Evolutionary conservation across 2,113 vertebrate genomes (phyloP).

Genomic region (Scophthalmus maximus): DNA sequence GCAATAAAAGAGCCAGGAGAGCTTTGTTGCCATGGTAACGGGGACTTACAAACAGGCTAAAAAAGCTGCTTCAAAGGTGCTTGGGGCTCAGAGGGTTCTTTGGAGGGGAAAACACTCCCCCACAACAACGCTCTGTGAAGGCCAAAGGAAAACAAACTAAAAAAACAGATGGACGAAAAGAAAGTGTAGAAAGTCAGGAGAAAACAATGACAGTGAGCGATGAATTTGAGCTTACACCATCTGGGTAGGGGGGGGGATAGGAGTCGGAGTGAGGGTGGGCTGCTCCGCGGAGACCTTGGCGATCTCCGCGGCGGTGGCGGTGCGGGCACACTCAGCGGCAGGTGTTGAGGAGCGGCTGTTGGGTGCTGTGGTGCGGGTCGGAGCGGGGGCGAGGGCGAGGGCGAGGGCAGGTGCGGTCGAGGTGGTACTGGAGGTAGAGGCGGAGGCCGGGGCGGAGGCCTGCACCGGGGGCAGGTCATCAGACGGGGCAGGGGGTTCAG

Average conservation of each 20-base stretch:
- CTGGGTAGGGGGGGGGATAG: slow-evolving; percentile 60
- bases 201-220: slow-evolving; percentile 5
- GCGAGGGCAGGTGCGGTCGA: slow-evolving; percentile 30
- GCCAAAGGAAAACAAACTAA: slow-evolving; percentile 39
- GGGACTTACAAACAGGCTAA: slow-evolving; percentile 68
- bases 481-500: slow-evolving; percentile 26
- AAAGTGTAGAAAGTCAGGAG: slow-evolving; percentile 28
- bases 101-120: slow-evolving; percentile 52
- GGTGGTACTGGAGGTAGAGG: slow-evolving; percentile 50
- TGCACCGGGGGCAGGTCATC: slow-evolving; percentile 48
- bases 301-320: slow-evolving; percentile 64
- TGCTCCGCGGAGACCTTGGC: slow-evolving; percentile 62
- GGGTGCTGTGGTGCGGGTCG: slow-evolving; percentile 37
- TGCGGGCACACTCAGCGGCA: slow-evolving; percentile 25
- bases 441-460: slow-evolving; percentile 68
- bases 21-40: slow-evolving; percentile 47
- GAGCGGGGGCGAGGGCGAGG: slow-evolving; percentile 38
- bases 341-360: slow-evolving; percentile 48
- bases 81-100: slow-evolving; percentile 64
- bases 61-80: slow-evolving; percentile 74
- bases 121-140: slow-evolving; percentile 64
- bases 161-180: slow-evolving; percentile 49
- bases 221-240: slow-evolving; percentile 47
- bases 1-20: slow-evolving; percentile 37
- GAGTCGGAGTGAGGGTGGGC: slow-evolving; percentile 52